Evolutionary conservation across 2,888 invertebrate species (phyloP).

Genomic region (Melanotus villosus): DNA sequence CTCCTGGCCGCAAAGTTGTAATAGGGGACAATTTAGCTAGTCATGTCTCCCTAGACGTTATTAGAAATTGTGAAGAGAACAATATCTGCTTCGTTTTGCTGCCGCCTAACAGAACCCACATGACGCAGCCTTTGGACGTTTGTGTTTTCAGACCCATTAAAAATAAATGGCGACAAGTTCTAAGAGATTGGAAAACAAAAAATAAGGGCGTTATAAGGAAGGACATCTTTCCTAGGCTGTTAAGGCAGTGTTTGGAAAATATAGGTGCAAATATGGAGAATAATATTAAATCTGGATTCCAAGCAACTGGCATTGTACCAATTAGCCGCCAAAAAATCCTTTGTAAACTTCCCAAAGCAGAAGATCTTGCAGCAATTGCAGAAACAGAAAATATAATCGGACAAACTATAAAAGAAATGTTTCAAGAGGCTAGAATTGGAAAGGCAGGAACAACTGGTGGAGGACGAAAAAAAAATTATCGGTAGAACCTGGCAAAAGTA

Average conservation of each 20-base stretch:
- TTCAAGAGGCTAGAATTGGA: too few species aligned
- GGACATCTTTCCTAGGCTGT: conserved; percentile 41
- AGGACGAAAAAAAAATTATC: conserved; percentile 24
- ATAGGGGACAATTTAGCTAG: too few species aligned
- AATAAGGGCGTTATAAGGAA: conserved; percentile 37
- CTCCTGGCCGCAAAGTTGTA: neutral
- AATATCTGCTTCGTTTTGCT: conserved; percentile 35
- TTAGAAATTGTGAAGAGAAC: conserved; percentile 40
- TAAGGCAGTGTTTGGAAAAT: conserved; percentile 39
- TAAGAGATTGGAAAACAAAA: too few species aligned
- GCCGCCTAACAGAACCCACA: too few species aligned
- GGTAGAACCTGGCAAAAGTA: too few species aligned
- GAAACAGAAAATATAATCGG: conserved; percentile 24
- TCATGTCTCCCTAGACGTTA: conserved; percentile 16
- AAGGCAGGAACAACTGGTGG: conserved; percentile 17
- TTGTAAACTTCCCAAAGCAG: too few species aligned
- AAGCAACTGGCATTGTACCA: conserved; percentile 28
- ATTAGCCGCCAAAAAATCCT: conserved; percentile 26
- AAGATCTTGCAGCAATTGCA: too few species aligned
- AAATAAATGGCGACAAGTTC: too few species aligned
- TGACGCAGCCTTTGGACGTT: conserved; percentile 35
- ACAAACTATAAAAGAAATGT: conserved; percentile 16
- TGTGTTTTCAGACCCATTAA: conserved; percentile 34
- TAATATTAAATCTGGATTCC: conserved; percentile 26
- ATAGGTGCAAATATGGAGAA: conserved; percentile 20